Evolutionary conservation across 2,113 vertebrate species (phyloP).

Genomic region (Ranitomeya variabilis): DNA sequence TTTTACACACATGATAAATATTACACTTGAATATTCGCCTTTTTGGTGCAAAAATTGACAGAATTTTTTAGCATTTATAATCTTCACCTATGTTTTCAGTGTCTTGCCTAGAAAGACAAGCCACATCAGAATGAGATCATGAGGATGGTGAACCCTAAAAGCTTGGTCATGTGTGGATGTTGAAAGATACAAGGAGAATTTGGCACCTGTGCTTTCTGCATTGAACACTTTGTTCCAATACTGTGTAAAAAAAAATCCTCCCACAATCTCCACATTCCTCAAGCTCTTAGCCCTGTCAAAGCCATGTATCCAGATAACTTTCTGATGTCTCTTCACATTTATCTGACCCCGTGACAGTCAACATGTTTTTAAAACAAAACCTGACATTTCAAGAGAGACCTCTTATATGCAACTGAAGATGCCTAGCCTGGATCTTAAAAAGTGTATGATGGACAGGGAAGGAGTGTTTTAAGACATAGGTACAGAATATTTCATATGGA

Average conservation of each 20-base stretch:
- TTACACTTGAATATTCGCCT: too few species aligned
- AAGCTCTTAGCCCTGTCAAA: neutral
- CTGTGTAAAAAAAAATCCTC: neutral
- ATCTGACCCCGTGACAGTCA: neutral
- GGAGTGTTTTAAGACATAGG: neutral
- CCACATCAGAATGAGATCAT: neutral
- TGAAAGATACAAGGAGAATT: neutral
- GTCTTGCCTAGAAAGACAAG: neutral
- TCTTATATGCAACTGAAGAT: neutral
- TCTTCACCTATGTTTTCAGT: neutral
- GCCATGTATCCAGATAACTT: neutral
- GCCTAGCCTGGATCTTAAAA: neutral
- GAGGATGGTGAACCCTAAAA: neutral
- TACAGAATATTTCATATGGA: neutral
- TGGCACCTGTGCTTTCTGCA: neutral
- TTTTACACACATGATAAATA: too few species aligned
- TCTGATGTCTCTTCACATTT: neutral
- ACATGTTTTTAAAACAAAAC: constrained; percentile 1
- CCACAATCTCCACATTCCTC: neutral
- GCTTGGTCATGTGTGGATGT: neutral
- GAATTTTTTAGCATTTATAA: too few species aligned
- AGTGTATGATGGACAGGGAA: neutral
- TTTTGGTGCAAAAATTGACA: too few species aligned
- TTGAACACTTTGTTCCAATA: neutral
- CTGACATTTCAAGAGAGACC: neutral